Percentiles rank a stretch among this genome's conserved stretches.
Conservation (phyloP, 2,888 invertebrate genomes). For the Agonopterix alstromeriana region DNA sequence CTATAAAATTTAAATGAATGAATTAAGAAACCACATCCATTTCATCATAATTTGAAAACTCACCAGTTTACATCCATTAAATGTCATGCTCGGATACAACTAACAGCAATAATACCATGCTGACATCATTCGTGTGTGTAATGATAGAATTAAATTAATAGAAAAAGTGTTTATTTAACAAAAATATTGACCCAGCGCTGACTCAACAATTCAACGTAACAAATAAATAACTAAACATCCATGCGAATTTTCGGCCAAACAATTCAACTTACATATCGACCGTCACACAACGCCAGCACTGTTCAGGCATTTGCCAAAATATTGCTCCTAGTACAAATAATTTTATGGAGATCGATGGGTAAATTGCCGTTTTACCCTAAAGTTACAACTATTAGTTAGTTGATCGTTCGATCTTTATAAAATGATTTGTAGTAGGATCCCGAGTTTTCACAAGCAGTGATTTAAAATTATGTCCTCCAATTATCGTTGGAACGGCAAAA, state of each 20-base stretch:
- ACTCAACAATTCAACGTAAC: constrained; percentile 69
- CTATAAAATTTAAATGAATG: constrained; percentile 8
- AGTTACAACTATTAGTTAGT: not conserved
- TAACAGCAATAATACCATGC: constrained; percentile 64
- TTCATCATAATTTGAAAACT: constrained; percentile 57
- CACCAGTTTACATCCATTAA: constrained; percentile 68
- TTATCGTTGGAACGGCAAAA: not conserved
- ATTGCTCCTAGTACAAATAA: not conserved
- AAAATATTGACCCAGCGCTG: constrained; percentile 63
- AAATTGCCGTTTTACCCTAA: no score
- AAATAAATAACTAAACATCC: constrained; percentile 64
- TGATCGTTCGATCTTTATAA: not conserved
- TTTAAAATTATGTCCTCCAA: not conserved
- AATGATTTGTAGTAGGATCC: not conserved
- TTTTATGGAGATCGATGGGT: not conserved
- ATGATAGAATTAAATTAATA: constrained; percentile 54
- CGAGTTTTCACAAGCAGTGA: not conserved
- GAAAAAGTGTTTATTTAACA: constrained; percentile 72
- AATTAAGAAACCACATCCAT: constrained; percentile 74
- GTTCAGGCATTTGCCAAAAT: constrained; percentile 19
- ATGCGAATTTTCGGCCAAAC: constrained; percentile 67
- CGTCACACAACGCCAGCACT: constrained; percentile 59
- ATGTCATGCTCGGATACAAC: constrained; percentile 66
- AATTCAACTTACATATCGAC: constrained; percentile 63
- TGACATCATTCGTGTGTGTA: constrained; percentile 69